These are phyloP conservation scores for Trogon melanurus DNA, from an alignment of 2,113 vertebrate genomes.

Conservation along the genomic window DNA sequence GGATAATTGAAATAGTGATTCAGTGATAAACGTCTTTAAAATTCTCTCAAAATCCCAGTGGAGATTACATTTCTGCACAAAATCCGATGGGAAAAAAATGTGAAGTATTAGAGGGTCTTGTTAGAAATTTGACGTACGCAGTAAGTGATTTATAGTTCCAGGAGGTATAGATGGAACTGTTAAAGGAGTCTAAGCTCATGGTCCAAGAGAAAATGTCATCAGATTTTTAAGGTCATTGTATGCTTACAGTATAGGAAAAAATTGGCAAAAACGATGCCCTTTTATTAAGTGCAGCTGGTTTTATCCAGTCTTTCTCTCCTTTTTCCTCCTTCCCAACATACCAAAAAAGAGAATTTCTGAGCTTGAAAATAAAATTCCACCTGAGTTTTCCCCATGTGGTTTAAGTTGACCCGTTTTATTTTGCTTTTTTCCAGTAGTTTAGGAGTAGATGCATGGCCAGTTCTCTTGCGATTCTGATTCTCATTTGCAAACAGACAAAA, in stretches of 20 bases:
- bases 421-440: background rate
- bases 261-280: background rate
- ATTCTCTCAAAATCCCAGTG: background rate
- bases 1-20: background rate
- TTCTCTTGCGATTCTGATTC: background rate
- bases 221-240: background rate
- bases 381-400: background rate
- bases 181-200: background rate
- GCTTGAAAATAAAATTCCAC: background rate
- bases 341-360: background rate
- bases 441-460: background rate
- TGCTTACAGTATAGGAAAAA: background rate
- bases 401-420: background rate
- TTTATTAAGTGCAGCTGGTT: background rate
- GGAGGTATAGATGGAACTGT: background rate
- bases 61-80: background rate
- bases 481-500: background rate
- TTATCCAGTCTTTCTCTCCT: background rate
- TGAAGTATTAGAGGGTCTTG: background rate
- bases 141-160: background rate
- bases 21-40: background rate
- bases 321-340: background rate
- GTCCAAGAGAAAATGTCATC: background rate
- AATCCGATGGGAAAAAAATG: accelerated
- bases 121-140: background rate